A percentile compares a stretch with the other conserved stretches of the same genome.
Conservation (phyloP, 2,113 vertebrate genomes). For the Coptodon rendalli region DNA sequence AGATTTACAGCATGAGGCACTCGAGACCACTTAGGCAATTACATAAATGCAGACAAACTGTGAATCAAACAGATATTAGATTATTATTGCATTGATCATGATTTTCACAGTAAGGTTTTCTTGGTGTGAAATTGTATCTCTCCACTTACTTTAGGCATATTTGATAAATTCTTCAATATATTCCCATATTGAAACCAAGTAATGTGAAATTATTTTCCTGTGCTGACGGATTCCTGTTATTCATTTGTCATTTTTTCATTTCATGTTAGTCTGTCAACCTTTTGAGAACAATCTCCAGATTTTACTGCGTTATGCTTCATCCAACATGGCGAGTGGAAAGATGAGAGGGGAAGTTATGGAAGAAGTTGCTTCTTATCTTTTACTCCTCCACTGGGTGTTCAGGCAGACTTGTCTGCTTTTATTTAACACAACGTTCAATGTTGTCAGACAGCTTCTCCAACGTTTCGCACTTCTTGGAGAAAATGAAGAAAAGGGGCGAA, state of each 20-base stretch:
- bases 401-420: neutral
- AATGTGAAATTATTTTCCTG: neutral
- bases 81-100: neutral
- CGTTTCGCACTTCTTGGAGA: neutral
- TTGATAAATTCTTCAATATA: neutral
- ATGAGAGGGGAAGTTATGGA: neutral
- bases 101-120: neutral
- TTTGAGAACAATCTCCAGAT: neutral
- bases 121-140: neutral
- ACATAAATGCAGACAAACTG: neutral
- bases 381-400: neutral
- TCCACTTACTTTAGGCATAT: neutral
- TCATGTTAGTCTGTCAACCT: neutral
- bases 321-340: neutral
- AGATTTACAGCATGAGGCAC: neutral
- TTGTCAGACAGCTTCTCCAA: neutral
- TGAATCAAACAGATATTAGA: neutral
- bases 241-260: neutral
- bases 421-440: neutral
- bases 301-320: neutral
- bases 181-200: neutral
- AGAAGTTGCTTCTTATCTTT: neutral
- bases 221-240: neutral
- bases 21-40: neutral
- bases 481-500: neutral